Base-by-base conservation (phyloP, 2,888 invertebrate genomes). In the Chirona hameri region DNA sequence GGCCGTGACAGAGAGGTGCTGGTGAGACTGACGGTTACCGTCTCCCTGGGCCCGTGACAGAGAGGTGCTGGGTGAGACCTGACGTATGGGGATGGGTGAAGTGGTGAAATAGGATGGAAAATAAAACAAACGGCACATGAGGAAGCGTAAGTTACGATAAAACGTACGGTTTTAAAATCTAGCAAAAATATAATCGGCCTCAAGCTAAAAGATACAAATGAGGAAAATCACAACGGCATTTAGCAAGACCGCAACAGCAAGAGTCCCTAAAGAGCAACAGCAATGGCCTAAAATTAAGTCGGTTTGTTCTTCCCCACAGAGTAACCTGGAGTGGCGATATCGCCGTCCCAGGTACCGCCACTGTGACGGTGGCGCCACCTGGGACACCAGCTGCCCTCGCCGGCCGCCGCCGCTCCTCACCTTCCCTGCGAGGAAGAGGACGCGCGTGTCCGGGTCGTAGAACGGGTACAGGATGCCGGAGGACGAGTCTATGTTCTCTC, bases 401-500 rank as follows among this genome's bases (percentile, higher is more conserved):
- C 39, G 39, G 39, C 39, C 39, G 39, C 39, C 39, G 15, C 21
- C 29, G 52, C 81, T 14, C 69, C 84, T 85, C 86, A 92, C 93
- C 90, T 93, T 93, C 84, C 93, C 93, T 84, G 91, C 91, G 57
- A 93, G 88, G 87, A 91, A 93, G 46, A 95, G 92, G 89, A 98
- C 93, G 87, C 93, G 94, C 39, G 95, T 96, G 88, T 98, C 98
- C 84, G 93, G 91, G 88, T 98, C 98, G 89, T 95, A 98, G 87
- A 94, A 95, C 0, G 97, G 97, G 89, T 96, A 83, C 15, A 85
- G 82, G 27, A 85, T 83, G 0, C 94, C 94, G 0, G 94, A 94
- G 0, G 94, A 94, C 86, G 93, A 94, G 87, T 94, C 94, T 72
- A 94, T 93, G 81, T 93, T 93, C 87, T 94, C 94, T 84, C 91